Evolutionary conservation across 92 coral and sea anemone genomes (phyloP).

Genomic region (Galaxea fascicularis): DNA sequence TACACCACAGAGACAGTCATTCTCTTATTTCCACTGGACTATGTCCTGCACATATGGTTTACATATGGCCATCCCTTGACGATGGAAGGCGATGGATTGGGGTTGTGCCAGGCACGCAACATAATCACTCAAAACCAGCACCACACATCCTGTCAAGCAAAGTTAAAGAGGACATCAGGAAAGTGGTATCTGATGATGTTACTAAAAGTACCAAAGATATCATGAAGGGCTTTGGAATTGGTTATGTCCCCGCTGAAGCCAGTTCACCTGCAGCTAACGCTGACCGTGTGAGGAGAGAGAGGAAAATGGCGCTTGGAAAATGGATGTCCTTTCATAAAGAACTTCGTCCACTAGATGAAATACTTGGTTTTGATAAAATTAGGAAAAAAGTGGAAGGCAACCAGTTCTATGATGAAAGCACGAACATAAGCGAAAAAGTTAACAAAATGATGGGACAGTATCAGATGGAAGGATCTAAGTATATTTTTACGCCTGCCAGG

Average conservation of each 20-base stretch:
- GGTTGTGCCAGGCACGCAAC: constrained; percentile 61
- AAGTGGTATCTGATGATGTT: constrained; percentile 41
- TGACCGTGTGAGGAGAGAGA: constrained; percentile 61
- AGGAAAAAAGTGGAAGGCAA: constrained; percentile 60
- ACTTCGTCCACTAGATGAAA: constrained; percentile 45
- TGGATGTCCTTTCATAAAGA: constrained; percentile 44
- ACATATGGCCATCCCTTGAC: constrained; percentile 63
- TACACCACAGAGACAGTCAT: constrained; percentile 35
- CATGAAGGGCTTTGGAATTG: constrained; percentile 61
- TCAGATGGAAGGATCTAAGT: constrained; percentile 61
- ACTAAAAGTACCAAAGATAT: constrained; percentile 60
- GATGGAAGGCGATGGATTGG: constrained; percentile 64
- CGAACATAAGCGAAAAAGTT: constrained; percentile 40
- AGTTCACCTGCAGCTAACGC: constrained; percentile 65
- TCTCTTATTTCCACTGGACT: constrained; percentile 51
- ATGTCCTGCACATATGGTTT: constrained; percentile 54
- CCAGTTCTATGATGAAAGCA: constrained; percentile 42
- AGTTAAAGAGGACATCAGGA: constrained; percentile 60
- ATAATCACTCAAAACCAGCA: constrained; percentile 57
- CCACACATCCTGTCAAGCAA: constrained; percentile 61
- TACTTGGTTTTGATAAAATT: constrained; percentile 47
- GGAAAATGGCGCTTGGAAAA: constrained; percentile 48
- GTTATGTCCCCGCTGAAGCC: constrained; percentile 63
- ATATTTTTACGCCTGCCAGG: constrained; percentile 54
- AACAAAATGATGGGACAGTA: constrained; percentile 59